These are phyloP conservation scores for Strigamia crassipes DNA, from an alignment of 2,888 invertebrate species.

Conservation along the genomic window DNA sequence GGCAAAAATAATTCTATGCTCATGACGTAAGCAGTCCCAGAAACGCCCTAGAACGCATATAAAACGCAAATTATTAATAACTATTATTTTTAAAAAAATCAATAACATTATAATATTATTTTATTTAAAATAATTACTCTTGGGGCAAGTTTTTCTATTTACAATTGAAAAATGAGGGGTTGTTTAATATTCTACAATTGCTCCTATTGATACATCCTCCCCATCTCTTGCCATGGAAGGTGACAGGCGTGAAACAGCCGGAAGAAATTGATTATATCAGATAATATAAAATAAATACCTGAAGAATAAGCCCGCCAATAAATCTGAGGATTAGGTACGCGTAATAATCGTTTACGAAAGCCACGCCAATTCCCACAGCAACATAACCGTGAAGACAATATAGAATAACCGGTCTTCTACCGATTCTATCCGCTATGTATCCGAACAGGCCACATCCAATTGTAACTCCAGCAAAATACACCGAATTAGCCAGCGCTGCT, in stretches of 20 bases:
- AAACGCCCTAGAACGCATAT: neutral
- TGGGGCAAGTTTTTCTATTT: neutral
- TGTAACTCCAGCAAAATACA: constrained; percentile 60
- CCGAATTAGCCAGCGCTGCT: constrained; percentile 57
- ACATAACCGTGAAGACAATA: constrained; percentile 60
- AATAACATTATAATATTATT: no score
- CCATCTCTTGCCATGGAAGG: neutral
- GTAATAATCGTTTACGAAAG: constrained; percentile 55
- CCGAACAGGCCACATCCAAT: constrained; percentile 60
- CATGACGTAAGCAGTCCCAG: constrained; percentile 60
- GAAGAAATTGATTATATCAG: neutral
- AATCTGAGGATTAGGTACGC: constrained; percentile 59
- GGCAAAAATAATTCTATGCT: constrained; percentile 62
- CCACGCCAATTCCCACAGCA: constrained; percentile 54
- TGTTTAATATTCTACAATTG: neutral
- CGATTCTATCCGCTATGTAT: constrained; percentile 59
- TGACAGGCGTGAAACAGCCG: neutral
- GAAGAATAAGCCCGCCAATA: constrained; percentile 61
- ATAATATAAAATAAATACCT: constrained; percentile 53
- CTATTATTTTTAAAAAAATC: no score
- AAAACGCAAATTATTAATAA: no score
- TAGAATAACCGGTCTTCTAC: constrained; percentile 59
- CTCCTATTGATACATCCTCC: constrained; percentile 4
- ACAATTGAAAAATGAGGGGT: neutral
- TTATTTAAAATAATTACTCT: no score